Percentiles rank a stretch among this genome's conserved stretches.
Conservation (phyloP, 2,888 invertebrate species). For the Anthophora plumipes region DNA sequence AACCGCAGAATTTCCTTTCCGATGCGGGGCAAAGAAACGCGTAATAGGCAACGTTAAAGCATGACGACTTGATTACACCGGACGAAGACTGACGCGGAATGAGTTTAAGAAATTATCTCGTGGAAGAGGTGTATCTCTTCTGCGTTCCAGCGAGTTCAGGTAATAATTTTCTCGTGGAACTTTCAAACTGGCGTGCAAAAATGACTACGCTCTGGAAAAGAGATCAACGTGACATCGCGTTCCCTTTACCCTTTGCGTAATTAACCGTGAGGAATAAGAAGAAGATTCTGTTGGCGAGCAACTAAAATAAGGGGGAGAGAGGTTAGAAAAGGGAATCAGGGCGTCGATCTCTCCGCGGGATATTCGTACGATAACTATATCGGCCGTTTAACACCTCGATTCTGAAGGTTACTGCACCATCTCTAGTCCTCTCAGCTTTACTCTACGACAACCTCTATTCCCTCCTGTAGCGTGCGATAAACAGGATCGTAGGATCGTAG, state of each 20-base stretch:
- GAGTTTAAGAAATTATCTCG: constrained; percentile 59
- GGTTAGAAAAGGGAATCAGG: background rate
- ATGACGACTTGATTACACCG: constrained; percentile 58
- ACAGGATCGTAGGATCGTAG: constrained; percentile 38
- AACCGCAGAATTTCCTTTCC: constrained; percentile 41
- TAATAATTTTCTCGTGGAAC: constrained; percentile 57
- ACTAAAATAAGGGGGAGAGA: no score
- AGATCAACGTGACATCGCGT: constrained; percentile 6
- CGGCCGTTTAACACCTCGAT: constrained; percentile 39
- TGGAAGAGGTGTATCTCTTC: constrained; percentile 33
- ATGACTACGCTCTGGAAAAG: constrained; percentile 47
- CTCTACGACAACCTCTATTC: no score
- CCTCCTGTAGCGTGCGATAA: constrained; percentile 12
- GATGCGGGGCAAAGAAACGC: constrained; percentile 40
- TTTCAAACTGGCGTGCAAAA: constrained; percentile 53
- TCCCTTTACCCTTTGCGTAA: constrained; percentile 22
- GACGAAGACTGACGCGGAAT: constrained; percentile 56
- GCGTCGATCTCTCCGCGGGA: constrained; percentile 40
- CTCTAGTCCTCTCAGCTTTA: background rate
- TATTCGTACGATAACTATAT: constrained; percentile 26
- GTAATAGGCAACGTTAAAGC: constrained; percentile 54
- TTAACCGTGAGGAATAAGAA: constrained; percentile 15
- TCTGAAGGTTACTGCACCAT: constrained; percentile 33
- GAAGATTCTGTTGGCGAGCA: background rate
- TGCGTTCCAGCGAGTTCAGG: constrained; percentile 37